A percentile compares a stretch with the other conserved stretches of the same genome.
phyloP scores from a whole-genome alignment of 1,140 invertebrate species.

The Solenopsis invicta region DNA sequence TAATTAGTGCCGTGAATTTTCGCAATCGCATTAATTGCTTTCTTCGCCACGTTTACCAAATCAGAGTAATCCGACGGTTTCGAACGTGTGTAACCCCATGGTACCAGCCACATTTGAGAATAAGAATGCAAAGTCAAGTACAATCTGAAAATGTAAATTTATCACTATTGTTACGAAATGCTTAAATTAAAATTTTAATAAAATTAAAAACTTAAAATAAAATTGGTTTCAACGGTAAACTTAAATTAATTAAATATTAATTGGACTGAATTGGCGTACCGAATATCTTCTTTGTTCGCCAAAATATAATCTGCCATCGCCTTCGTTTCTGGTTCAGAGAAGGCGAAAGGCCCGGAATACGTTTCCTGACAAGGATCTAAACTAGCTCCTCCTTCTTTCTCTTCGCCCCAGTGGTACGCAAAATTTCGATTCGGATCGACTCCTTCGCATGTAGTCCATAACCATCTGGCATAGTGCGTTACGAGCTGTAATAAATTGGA shows the following conservation, averaged over 20 bases:
- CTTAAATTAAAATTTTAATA: background rate
- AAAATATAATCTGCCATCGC: slow-evolving; percentile 90
- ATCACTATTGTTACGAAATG: background rate
- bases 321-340: slow-evolving; percentile 97
- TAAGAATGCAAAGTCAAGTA: slow-evolving; percentile 96
- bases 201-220: background rate
- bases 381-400: slow-evolving; percentile 91
- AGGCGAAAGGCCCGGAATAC: slow-evolving; percentile 94
- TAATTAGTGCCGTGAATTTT: slow-evolving; percentile 91
- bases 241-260: slow-evolving; percentile 6
- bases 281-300: slow-evolving; percentile 85
- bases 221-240: slow-evolving; percentile 2
- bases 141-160: slow-evolving; percentile 88
- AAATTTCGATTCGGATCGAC: slow-evolving; percentile 95
- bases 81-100: slow-evolving; percentile 93
- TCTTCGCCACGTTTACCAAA: slow-evolving; percentile 90
- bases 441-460: slow-evolving; percentile 89
- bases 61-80: slow-evolving; percentile 91
- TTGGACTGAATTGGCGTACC: slow-evolving; percentile 67
- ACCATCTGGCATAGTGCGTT: slow-evolving; percentile 83
- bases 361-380: slow-evolving; percentile 96
- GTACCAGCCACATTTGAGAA: slow-evolving; percentile 94
- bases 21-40: slow-evolving; percentile 91
- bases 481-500: slow-evolving; percentile 79
- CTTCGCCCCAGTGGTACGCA: slow-evolving; percentile 92